Evolutionary conservation across 1,140 invertebrate species (phyloP).

Genomic region (Brachionus koreanus): DNA sequence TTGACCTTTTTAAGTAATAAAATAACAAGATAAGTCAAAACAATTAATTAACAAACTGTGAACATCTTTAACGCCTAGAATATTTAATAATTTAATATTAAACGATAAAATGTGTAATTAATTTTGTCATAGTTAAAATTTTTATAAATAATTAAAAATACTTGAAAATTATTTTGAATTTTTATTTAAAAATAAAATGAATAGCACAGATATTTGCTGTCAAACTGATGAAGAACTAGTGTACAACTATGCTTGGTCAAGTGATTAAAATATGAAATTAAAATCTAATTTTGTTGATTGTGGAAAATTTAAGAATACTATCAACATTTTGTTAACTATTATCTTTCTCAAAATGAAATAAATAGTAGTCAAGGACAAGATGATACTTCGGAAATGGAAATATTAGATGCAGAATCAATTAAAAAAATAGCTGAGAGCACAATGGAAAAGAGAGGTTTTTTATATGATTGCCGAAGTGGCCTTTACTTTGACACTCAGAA

Average conservation of each 20-base stretch:
- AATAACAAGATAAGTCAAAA: neutral
- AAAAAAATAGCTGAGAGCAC: slow-evolving; percentile 1
- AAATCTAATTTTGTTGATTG: neutral
- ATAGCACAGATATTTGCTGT: neutral
- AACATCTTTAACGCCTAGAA: neutral
- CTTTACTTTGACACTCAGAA: slow-evolving; percentile 14
- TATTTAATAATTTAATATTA: neutral
- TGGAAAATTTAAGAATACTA: slow-evolving; percentile 11
- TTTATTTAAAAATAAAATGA: neutral
- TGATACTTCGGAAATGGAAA: neutral
- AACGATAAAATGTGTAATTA: neutral
- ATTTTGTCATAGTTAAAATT: neutral
- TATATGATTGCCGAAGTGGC: neutral
- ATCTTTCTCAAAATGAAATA: neutral
- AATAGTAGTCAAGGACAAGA: neutral
- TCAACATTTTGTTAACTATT: neutral
- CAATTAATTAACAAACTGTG: neutral
- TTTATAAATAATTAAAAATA: neutral
- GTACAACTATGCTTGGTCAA: slow-evolving; percentile 29
- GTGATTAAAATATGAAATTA: neutral
- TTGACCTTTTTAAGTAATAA: neutral
- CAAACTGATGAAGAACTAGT: slow-evolving; percentile 26
- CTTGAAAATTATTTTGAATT: neutral
- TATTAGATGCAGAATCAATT: neutral
- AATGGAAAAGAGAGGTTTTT: neutral